Percentiles rank a stretch among this genome's conserved stretches.
phyloP scores from a whole-genome alignment of 2,797 vertebrate genomes.

The Aphelocoma californica region DNA sequence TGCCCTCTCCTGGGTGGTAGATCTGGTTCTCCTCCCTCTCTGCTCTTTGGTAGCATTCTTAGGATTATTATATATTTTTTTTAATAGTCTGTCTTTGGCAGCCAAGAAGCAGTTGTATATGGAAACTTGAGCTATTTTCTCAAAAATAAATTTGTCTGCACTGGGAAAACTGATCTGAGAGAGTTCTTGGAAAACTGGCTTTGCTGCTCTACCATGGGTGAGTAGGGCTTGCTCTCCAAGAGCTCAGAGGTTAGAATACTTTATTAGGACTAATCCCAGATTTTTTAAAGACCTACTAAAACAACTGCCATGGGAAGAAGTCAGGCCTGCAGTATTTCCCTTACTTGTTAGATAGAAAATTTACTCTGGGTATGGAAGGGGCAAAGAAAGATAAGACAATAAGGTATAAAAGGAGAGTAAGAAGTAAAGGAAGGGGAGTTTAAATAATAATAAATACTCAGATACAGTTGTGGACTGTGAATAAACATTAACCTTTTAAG shows the following conservation, averaged over 20 bases:
- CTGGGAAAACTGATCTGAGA: background rate
- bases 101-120: background rate
- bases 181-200: background rate
- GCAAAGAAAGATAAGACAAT: background rate
- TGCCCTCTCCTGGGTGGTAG: background rate
- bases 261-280: background rate
- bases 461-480: background rate
- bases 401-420: background rate
- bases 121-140: background rate
- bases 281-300: background rate
- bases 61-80: background rate
- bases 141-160: background rate
- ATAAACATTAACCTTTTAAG: background rate
- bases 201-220: background rate
- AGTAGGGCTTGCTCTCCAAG: background rate
- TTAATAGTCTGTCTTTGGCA: background rate
- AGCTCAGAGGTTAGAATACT: background rate
- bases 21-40: background rate
- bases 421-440: background rate
- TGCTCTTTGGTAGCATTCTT: background rate
- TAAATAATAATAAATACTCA: background rate
- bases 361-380: background rate
- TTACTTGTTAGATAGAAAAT: background rate
- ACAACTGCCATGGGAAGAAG: background rate
- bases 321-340: background rate